Base-by-base conservation (phyloP, 23 tunicate genomes). In the Trididemnum nubilum region DNA sequence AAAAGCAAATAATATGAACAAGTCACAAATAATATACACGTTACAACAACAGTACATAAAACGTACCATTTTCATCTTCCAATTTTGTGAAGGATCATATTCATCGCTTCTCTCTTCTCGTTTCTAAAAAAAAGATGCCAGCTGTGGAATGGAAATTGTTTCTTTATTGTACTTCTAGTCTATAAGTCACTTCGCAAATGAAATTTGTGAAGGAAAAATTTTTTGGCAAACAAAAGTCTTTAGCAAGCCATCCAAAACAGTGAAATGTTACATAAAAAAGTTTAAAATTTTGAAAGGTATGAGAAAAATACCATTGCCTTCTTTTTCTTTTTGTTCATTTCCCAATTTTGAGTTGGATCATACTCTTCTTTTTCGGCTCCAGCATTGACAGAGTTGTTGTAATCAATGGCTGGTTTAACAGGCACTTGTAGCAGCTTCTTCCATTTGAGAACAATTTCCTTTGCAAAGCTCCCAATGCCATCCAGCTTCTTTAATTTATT, bases 321-420 rank as follows among this genome's bases (percentile, higher is more conserved):
- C 33, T 33, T 33, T 33, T 67, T 7, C 4, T 31, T 15, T 33
- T 66, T 76, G 0, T 65, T 30, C 87, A 82, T 89, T 59, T 89
- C 50, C 95, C 95, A 89, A 65, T 90, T 90, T 54, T 73, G 78
- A 2, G 96, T 72, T 31, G 96, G 96, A 37, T 90, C 96, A 65
- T 90, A 90, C 74, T 84, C 86, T 5, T 66, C 72, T 35, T 49
- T 85, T 33, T 73, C 39, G 7, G 29, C 4, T 4, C 22, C 22
- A 5, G 39, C 7, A 32, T 38, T 69, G 2, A 3, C 21, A 37
- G 30, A 22, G 25, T 38, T 15, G 15, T 2, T 19, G 58, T 40
- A 73, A 34, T 73, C 31, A 25, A 73, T 37, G 21, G 5, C 2
- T 7, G 32, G 15, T 9, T 5, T 9, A 15, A 58, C 37, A 37